phyloP scores from a whole-genome alignment of 35 echinoderm and acorn worm species.

The Anneissia japonica region DNA sequence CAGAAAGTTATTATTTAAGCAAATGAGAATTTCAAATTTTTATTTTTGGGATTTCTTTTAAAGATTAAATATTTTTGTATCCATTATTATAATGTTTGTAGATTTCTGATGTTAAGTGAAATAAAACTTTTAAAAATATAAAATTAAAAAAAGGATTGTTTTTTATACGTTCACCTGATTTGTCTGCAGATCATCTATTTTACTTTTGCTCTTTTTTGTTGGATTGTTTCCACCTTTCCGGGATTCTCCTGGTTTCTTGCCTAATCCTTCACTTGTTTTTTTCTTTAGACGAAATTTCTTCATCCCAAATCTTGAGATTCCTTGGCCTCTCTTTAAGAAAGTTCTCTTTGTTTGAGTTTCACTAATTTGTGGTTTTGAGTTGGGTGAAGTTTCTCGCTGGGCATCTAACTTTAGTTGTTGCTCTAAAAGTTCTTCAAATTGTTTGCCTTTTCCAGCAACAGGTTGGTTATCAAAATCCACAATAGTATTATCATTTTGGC shows the following conservation, averaged over 20 bases:
- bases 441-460: constrained; percentile 37
- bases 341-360: constrained; percentile 18
- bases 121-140: too few relatives aligned
- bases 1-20: too few relatives aligned
- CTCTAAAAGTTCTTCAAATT: constrained; percentile 91
- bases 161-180: too few relatives aligned
- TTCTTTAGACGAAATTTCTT: constrained; percentile 4
- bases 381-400: neutral
- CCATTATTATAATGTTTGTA: too few relatives aligned
- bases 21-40: too few relatives aligned
- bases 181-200: neutral
- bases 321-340: constrained; percentile 74
- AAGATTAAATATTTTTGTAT: too few relatives aligned
- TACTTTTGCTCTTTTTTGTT: neutral
- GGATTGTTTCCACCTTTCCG: neutral
- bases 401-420: constrained; percentile 47
- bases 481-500: neutral
- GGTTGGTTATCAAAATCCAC: constrained; percentile 56
- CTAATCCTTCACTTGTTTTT: neutral
- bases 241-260: neutral
- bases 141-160: too few relatives aligned
- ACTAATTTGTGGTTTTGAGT: neutral
- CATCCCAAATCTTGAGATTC: constrained; percentile 63
- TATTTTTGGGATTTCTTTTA: too few relatives aligned
- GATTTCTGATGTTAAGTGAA: too few relatives aligned